Percentiles rank a stretch among this genome's conserved stretches.
Evolutionary conservation across 2,888 invertebrate genomes (phyloP).

Genomic region (Neoaliturus tenellus): DNA sequence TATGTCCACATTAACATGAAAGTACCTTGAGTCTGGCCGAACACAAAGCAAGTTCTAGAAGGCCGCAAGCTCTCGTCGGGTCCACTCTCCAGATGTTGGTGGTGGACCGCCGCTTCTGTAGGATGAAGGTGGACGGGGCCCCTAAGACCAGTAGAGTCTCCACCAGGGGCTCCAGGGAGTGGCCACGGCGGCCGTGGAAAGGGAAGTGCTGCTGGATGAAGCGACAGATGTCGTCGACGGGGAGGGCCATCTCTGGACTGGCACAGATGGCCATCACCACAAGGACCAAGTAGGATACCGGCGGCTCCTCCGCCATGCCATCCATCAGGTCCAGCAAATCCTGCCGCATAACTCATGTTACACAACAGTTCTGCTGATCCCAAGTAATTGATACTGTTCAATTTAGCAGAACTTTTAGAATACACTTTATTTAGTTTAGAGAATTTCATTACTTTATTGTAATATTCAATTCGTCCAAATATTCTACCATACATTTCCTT

Average conservation of each 20-base stretch:
- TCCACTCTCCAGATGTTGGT: background rate
- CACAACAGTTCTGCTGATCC: too few relatives aligned
- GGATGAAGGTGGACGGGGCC: background rate
- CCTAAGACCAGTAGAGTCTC: background rate
- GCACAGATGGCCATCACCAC: background rate
- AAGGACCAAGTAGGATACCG: background rate
- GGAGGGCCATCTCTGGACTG: background rate
- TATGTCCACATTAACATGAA: too few relatives aligned
- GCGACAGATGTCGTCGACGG: background rate
- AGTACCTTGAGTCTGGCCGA: background rate
- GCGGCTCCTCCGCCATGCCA: background rate
- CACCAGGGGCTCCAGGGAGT: background rate
- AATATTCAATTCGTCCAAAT: too few relatives aligned
- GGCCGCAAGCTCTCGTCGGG: background rate
- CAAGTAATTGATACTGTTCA: too few relatives aligned
- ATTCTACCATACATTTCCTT: too few relatives aligned
- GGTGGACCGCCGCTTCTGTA: background rate
- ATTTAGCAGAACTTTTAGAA: too few relatives aligned
- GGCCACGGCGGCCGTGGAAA: background rate
- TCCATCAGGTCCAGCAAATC: background rate
- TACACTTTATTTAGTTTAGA: too few relatives aligned
- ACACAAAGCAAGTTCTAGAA: background rate
- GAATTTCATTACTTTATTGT: too few relatives aligned
- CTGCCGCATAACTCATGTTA: too few relatives aligned
- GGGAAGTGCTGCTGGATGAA: conserved; percentile 15